phyloP scores from a whole-genome alignment of 2,113 vertebrate species.

The Eclectus roratus region DNA sequence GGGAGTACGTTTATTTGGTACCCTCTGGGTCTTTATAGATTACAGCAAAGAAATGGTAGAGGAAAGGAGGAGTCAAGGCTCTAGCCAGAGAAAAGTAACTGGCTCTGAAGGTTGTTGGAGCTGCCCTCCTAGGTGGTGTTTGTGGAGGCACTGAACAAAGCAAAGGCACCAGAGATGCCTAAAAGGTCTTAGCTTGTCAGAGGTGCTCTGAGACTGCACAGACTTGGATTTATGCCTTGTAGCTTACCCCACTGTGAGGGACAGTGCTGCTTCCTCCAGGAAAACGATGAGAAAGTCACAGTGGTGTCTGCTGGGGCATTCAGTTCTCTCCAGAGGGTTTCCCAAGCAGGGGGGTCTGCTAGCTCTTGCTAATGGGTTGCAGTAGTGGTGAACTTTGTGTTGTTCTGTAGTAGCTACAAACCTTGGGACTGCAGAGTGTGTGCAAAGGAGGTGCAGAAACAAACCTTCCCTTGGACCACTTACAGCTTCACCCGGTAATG shows the following conservation, averaged over 20 bases:
- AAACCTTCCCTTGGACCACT: background rate
- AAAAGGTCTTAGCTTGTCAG: background rate
- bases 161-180: background rate
- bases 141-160: background rate
- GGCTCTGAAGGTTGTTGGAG: background rate
- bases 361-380: background rate
- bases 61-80: background rate
- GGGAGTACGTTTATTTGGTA: background rate
- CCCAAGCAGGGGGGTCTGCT: background rate
- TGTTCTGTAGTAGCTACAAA: background rate
- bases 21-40: background rate
- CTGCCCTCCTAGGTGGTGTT: background rate
- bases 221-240: background rate
- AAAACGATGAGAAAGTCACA: background rate
- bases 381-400: background rate
- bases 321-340: background rate
- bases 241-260: background rate
- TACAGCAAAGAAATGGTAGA: background rate
- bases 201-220: background rate
- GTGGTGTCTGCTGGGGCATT: background rate
- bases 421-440: background rate
- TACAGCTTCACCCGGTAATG: background rate
- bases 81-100: background rate
- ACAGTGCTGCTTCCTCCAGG: background rate
- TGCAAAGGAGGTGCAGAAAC: background rate